Percentiles rank a stretch among this genome's conserved stretches.
These are phyloP conservation scores for Myotis findleyi DNA, from an alignment of 2,797 vertebrate species.

Conservation along the genomic window DNA sequence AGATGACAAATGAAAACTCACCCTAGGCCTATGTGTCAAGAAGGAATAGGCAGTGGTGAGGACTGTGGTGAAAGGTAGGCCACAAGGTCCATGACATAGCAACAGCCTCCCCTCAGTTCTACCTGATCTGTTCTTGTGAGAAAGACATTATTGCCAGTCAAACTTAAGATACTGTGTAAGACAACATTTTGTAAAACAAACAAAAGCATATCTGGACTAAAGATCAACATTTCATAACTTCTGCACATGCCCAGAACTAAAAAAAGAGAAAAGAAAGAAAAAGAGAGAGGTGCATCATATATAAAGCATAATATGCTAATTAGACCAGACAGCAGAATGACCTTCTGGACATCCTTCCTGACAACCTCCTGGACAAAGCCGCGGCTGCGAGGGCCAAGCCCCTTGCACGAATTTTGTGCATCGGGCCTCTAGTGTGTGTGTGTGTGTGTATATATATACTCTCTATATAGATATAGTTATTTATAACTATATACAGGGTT, in stretches of 20 bases:
- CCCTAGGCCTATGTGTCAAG: not conserved
- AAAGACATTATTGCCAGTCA: not conserved
- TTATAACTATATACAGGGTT: not conserved
- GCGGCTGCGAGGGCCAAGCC: no score
- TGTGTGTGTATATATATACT: no score
- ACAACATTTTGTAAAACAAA: constrained; percentile 46
- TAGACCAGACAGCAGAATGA: no score
- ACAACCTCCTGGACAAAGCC: no score
- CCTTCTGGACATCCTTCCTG: no score
- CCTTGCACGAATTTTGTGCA: no score
- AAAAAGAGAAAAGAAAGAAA: not conserved
- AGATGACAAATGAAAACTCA: constrained; percentile 23
- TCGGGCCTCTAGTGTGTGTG: no score
- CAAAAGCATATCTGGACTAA: not conserved
- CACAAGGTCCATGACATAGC: not conserved
- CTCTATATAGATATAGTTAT: not conserved
- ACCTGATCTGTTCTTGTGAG: not conserved
- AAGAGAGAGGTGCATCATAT: not conserved
- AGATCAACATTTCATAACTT: constrained; percentile 15
- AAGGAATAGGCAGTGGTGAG: not conserved
- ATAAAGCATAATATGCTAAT: not conserved
- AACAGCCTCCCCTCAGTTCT: not conserved
- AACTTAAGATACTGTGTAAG: constrained; percentile 17
- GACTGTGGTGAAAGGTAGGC: not conserved
- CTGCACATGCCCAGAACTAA: not conserved